Percentiles rank a stretch among this genome's conserved stretches.
phyloP scores from a whole-genome alignment of 1,140 invertebrate genomes.

The Euwallacea fornicatus region DNA sequence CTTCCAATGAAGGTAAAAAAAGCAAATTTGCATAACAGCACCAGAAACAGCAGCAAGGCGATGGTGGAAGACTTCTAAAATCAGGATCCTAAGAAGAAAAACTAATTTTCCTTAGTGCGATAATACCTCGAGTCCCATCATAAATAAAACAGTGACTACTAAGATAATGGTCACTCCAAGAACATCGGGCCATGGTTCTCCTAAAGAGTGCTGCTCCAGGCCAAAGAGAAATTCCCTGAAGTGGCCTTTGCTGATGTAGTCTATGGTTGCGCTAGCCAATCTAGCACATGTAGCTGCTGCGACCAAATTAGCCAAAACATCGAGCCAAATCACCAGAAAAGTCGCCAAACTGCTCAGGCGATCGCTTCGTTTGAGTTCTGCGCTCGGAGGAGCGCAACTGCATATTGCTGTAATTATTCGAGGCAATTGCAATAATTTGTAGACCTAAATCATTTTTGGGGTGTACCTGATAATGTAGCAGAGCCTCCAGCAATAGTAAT shows the following conservation, averaged over 20 bases:
- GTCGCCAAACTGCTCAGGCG: conserved; percentile 41
- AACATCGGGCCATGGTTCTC: conserved; percentile 70
- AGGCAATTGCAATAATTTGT: background rate
- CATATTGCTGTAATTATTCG: conserved; percentile 3
- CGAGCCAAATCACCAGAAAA: conserved; percentile 65
- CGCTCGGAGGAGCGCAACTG: conserved; percentile 4
- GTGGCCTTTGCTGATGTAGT: conserved; percentile 64
- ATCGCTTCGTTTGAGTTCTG: conserved; percentile 14
- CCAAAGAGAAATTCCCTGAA: conserved; percentile 61
- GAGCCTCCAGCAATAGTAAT: conserved; percentile 45
- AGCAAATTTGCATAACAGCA: conserved; percentile 46
- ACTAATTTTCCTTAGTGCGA: background rate
- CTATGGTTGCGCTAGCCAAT: conserved; percentile 64
- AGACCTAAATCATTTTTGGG: background rate
- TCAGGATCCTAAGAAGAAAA: conserved; percentile 4
- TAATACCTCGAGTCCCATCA: conserved; percentile 67
- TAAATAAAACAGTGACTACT: conserved; percentile 67
- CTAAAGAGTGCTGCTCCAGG: conserved; percentile 57
- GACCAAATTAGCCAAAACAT: conserved; percentile 61
- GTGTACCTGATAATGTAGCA: conserved; percentile 47
- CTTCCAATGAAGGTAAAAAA: conserved; percentile 53
- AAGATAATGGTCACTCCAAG: conserved; percentile 67
- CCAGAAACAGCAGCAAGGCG: conserved; percentile 46
- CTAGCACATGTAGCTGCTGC: conserved; percentile 65
- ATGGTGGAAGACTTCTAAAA: conserved; percentile 36